Base-by-base conservation (phyloP, 2,888 invertebrate species). In the Eupithecia subfuscata region DNA sequence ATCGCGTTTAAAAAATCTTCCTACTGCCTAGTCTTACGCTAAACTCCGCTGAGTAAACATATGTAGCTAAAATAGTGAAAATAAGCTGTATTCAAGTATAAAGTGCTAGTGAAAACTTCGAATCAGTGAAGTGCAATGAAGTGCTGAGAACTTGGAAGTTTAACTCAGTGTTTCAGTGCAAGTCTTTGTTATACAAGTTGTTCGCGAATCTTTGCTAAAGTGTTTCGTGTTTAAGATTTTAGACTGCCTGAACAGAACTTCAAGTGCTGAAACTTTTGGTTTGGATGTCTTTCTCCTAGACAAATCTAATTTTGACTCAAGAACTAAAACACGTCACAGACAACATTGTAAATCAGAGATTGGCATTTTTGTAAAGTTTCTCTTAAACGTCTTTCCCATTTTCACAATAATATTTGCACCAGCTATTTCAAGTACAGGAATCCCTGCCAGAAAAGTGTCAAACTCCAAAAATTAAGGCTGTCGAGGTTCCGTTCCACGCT, bases 21-120 rank as follows among this genome's bases (percentile, higher is more conserved):
- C 34, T 18, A 64, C 18, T 64, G 30, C 63, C 18, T 64, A 60
- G 64, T 64, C 34, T 64, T 9, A 34, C 34, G 6, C 34, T 34
- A 64, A 64, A 64, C 64, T 34, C 18, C 34, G 34, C 64, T 34
- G 18, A 1, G 64, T 64, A 64, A 64, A 64, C 64, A 60, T 60
- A 60, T 60, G 25, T 25, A 64, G 64, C 18, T 34, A 64, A 64
- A 64, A 4, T 2, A 64, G 34, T 34, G 14, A 34, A 64, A 34
- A 34, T 25, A 5, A 60, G 60, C 25, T 60, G 25, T 60, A 18
- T 64, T 64, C 3, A 64, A 64, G 8, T 64, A 64, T 64, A 18
- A 60, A 14, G 64, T 34, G 16, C 34, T 8, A 34, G 64, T 34
- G 30, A 18, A 34, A 64, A 64, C 18, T 64, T 64, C 34, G 64